Percentiles rank a stretch among this genome's conserved stretches.
phyloP scores from a whole-genome alignment of 1,140 invertebrate genomes.

The Physella acuta region DNA sequence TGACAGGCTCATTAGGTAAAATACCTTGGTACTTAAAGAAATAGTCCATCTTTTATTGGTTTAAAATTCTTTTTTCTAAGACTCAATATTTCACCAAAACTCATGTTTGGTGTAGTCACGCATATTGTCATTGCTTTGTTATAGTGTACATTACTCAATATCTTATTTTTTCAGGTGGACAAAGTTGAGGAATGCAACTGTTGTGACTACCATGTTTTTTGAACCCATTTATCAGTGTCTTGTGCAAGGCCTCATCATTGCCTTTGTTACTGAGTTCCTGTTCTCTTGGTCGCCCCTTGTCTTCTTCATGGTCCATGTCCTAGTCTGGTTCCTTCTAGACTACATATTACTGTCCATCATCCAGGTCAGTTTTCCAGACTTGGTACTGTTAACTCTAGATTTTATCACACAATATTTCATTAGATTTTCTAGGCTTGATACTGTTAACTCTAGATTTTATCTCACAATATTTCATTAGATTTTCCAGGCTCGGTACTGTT shows the following conservation, averaged over 20 bases:
- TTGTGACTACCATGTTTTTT: constrained; percentile 85
- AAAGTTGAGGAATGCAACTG: constrained; percentile 91
- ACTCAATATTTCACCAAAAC: too few species aligned
- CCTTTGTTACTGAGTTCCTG: constrained; percentile 74
- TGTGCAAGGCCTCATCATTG: constrained; percentile 77
- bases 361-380: constrained; percentile 71
- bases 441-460: not conserved
- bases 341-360: constrained; percentile 88
- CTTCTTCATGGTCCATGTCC: constrained; percentile 89
- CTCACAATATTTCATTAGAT: not conserved
- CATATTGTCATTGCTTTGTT: too few species aligned
- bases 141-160: too few species aligned
- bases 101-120: too few species aligned
- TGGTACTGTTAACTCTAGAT: not conserved
- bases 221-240: constrained; percentile 95
- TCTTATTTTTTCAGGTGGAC: constrained; percentile 79
- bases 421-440: not conserved
- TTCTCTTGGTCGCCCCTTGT: constrained; percentile 85
- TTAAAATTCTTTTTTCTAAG: too few species aligned
- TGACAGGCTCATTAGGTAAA: constrained; percentile 75
- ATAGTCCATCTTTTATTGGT: too few species aligned
- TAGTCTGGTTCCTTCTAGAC: constrained; percentile 94
- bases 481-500: too few species aligned
- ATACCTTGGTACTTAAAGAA: too few species aligned
- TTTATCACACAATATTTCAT: not conserved